phyloP scores from a whole-genome alignment of 2,113 vertebrate genomes.

The Cololabis saira region DNA sequence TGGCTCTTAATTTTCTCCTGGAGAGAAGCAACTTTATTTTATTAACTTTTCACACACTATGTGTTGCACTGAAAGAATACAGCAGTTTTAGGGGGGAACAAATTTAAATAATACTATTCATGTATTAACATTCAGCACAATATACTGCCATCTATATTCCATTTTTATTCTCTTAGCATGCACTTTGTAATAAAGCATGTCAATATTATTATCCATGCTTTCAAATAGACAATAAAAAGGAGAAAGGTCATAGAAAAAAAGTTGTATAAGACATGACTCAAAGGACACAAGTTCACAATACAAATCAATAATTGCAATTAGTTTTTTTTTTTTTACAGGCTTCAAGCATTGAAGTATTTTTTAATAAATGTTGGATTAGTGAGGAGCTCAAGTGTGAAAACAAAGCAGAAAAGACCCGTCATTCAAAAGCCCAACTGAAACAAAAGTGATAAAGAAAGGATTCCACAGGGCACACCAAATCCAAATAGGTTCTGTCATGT shows the following conservation, averaged over 20 bases:
- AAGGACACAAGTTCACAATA: neutral
- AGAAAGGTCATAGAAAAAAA: neutral
- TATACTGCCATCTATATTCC: neutral
- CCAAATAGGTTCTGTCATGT: constrained; percentile 36
- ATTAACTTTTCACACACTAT: too few species aligned
- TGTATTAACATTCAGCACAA: neutral
- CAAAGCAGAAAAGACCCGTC: constrained; percentile 16
- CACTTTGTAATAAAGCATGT: too few species aligned
- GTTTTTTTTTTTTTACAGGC: constrained; percentile 7
- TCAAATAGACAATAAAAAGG: neutral
- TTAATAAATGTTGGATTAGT: constrained; percentile 54
- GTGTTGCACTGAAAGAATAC: too few species aligned
- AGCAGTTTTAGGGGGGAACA: too few species aligned
- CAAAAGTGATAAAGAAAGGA: constrained; percentile 28
- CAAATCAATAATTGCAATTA: constrained; percentile 6
- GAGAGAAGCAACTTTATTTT: too few species aligned
- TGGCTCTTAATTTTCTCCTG: too few species aligned
- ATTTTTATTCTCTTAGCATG: neutral
- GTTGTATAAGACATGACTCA: neutral
- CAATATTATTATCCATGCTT: neutral
- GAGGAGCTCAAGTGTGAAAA: constrained; percentile 35
- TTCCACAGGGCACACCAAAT: constrained; percentile 19
- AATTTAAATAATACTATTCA: neutral
- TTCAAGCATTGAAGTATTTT: constrained; percentile 37
- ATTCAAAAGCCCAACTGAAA: constrained; percentile 34